Percentiles rank a stretch among this genome's conserved stretches.
Conservation (phyloP, 2,113 vertebrate species). For the Tychaedon coryphoeus region DNA sequence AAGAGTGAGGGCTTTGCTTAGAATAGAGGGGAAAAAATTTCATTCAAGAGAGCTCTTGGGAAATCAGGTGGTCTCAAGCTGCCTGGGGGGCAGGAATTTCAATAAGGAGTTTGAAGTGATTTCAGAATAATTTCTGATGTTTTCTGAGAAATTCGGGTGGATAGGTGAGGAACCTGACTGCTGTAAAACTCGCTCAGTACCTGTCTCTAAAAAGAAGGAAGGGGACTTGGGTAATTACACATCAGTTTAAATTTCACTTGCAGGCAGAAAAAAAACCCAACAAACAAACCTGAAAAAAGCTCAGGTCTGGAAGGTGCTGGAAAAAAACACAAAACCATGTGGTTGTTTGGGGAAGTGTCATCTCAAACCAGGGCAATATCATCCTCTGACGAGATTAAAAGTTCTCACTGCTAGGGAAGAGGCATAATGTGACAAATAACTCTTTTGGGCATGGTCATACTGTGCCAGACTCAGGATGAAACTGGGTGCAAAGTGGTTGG, state of each 20-base stretch:
- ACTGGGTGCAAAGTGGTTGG: neutral
- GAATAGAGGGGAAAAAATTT: neutral
- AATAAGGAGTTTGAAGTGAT: neutral
- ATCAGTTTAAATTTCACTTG: neutral
- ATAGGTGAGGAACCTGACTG: neutral
- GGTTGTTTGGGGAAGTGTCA: neutral
- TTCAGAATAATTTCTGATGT: neutral
- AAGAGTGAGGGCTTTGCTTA: neutral
- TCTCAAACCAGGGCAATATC: neutral
- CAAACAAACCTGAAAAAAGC: neutral
- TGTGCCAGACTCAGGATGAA: neutral
- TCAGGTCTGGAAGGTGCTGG: neutral
- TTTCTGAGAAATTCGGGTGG: neutral
- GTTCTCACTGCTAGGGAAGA: neutral
- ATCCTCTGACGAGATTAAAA: neutral
- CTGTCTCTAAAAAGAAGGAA: neutral
- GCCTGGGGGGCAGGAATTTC: neutral
- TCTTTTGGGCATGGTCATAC: neutral
- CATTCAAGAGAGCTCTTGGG: neutral
- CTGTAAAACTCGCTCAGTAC: rapidly evolving
- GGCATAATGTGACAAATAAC: neutral
- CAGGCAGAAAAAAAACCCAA: neutral
- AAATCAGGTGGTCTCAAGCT: neutral
- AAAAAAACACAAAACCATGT: neutral
- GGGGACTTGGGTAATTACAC: neutral